Conservation (phyloP, 2,797 vertebrate genomes). For the Cyclura pinguis region DNA sequence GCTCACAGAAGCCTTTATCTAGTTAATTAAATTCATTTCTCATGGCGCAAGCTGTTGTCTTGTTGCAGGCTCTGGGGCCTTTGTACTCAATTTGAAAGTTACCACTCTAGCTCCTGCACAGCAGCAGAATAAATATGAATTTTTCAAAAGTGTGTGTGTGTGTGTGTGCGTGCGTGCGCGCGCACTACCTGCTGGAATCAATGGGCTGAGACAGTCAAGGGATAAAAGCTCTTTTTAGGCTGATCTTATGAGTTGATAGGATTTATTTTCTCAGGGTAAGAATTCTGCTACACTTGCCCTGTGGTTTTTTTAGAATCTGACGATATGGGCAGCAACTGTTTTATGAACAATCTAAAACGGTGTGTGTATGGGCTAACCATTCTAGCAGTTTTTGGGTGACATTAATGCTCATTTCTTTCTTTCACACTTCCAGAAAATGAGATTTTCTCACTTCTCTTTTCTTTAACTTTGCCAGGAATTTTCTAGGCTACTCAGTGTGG, state of each 20-base stretch:
- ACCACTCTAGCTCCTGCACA: neutral
- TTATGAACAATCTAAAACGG: neutral
- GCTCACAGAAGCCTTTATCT: neutral
- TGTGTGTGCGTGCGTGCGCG: too few species aligned
- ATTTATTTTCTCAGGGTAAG: slow-evolving; percentile 1
- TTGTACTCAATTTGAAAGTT: neutral
- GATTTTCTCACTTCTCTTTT: slow-evolving; percentile 10
- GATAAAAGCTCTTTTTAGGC: neutral
- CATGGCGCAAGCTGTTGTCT: neutral
- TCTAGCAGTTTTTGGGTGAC: neutral
- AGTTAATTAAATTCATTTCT: neutral
- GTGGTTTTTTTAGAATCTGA: neutral
- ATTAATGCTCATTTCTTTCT: neutral
- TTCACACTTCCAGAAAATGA: slow-evolving; percentile 18
- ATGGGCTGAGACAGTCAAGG: neutral
- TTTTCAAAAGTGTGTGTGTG: neutral
- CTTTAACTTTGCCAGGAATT: slow-evolving; percentile 15
- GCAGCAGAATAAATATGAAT: neutral
- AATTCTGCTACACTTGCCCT: neutral
- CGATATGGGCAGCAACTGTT: neutral
- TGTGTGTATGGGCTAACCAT: too few species aligned
- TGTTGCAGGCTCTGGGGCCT: neutral
- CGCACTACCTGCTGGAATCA: neutral
- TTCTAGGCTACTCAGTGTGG: neutral
- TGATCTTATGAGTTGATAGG: neutral